phyloP scores from a whole-genome alignment of 1,140 invertebrate species.

The Drosophila carrolli region DNA sequence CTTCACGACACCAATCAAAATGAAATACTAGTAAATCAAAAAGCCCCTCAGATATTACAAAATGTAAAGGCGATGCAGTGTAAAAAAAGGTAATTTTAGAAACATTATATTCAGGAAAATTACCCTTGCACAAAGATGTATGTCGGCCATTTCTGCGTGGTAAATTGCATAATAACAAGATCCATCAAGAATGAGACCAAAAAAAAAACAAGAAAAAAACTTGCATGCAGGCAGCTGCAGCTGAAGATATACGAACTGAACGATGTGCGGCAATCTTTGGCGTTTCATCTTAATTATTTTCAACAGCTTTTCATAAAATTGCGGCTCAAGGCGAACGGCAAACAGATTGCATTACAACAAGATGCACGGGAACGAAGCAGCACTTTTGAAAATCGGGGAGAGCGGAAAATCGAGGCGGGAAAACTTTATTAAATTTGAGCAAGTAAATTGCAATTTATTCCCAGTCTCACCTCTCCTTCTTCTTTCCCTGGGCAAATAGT shows the following conservation, averaged over 20 bases:
- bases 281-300: conserved; percentile 76
- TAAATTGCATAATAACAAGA: conserved; percentile 46
- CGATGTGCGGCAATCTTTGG: conserved; percentile 44
- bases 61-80: too few relatives aligned
- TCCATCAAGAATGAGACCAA: conserved; percentile 20
- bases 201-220: too few relatives aligned
- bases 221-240: conserved; percentile 7
- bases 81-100: neutral
- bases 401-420: conserved; percentile 16
- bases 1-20: too few relatives aligned
- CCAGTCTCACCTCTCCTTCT: neutral
- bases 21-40: neutral
- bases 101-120: conserved; percentile 1
- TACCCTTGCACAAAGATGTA: neutral
- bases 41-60: too few relatives aligned
- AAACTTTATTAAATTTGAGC: conserved; percentile 76
- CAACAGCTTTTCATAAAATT: conserved; percentile 68
- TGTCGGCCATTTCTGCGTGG: conserved; percentile 13
- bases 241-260: conserved; percentile 17
- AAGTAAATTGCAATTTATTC: conserved; percentile 79
- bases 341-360: conserved; percentile 70
- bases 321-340: conserved; percentile 57
- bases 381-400: neutral
- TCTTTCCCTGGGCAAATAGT: neutral
- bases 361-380: conserved; percentile 18